These are phyloP conservation scores for Sinocyclocheilus anophthalmus DNA, from an alignment of 2,113 vertebrate genomes.

Conservation along the genomic window DNA sequence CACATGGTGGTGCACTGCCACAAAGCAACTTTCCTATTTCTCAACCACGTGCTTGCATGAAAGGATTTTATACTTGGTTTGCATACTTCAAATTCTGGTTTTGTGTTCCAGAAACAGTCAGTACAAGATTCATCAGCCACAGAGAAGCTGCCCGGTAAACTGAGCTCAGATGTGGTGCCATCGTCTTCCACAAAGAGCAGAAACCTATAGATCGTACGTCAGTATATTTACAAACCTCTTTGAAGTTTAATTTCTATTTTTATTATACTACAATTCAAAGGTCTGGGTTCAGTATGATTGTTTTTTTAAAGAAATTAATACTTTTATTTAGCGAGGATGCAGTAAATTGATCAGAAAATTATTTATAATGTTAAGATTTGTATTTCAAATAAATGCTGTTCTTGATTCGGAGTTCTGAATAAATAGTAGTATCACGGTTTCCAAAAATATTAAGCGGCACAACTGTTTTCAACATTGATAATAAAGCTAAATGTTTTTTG, in stretches of 20 bases:
- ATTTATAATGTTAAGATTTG: neutral
- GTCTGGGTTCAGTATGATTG: neutral
- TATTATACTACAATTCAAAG: neutral
- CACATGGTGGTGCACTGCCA: neutral
- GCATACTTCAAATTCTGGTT: neutral
- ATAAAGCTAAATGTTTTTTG: neutral
- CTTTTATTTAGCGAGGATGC: neutral
- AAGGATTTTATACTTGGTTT: neutral
- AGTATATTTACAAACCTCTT: neutral
- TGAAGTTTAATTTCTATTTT: neutral
- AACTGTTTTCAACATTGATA: neutral
- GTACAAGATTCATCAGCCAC: conserved; percentile 55
- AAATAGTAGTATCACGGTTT: neutral
- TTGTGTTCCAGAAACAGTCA: conserved; percentile 66
- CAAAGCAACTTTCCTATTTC: neutral
- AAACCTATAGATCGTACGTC: conserved; percentile 67
- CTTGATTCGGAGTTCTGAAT: neutral
- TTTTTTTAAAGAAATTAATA: neutral
- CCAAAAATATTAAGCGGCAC: neutral
- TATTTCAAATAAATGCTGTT: neutral
- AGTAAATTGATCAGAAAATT: neutral
- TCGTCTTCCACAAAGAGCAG: conserved; percentile 63
- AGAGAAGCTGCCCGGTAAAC: conserved; percentile 57
- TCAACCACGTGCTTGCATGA: neutral
- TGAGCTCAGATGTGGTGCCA: conserved; percentile 67